Evolutionary conservation across 2,797 vertebrate species (phyloP).

Genomic region (Echiichthys vipera): DNA sequence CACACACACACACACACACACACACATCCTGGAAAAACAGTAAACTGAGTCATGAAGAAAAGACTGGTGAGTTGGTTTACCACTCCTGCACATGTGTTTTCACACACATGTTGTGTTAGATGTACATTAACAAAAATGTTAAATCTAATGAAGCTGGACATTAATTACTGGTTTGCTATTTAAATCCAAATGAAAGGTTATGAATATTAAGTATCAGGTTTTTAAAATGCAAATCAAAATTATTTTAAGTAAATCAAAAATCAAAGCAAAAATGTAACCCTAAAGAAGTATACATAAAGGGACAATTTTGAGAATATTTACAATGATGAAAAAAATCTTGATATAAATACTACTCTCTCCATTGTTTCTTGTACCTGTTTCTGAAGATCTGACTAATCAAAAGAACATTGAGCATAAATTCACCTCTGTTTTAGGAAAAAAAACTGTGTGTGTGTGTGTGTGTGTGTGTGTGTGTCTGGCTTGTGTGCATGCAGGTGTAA

Average conservation of each 20-base stretch:
- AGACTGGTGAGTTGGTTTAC: slow-evolving; percentile 38
- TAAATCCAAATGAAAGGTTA: too few relatives aligned
- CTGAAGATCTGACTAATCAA: neutral
- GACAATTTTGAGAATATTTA: neutral
- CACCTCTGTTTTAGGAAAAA: slow-evolving; percentile 21
- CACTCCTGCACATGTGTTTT: slow-evolving; percentile 40
- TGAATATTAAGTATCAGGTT: too few relatives aligned
- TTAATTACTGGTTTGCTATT: neutral
- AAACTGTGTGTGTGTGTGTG: slow-evolving; percentile 11
- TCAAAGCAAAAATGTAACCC: neutral
- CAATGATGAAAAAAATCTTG: neutral
- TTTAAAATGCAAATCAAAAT: neutral
- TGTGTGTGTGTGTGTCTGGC: slow-evolving; percentile 28
- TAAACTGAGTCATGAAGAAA: slow-evolving; percentile 55
- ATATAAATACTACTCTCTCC: neutral
- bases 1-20: slow-evolving; percentile 3
- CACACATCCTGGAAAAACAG: slow-evolving; percentile 53
- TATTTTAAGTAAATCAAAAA: neutral
- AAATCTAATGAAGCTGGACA: neutral
- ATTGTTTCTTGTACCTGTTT: neutral
- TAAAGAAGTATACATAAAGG: neutral
- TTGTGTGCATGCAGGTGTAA: slow-evolving; percentile 43
- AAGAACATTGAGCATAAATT: slow-evolving; percentile 15
- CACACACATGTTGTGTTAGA: slow-evolving; percentile 19
- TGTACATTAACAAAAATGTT: neutral